Evolutionary conservation across 2,888 invertebrate genomes (phyloP), one percentile per base, ranked within the genome.

Genomic region (Lasioglossum leucozonium): DNA sequence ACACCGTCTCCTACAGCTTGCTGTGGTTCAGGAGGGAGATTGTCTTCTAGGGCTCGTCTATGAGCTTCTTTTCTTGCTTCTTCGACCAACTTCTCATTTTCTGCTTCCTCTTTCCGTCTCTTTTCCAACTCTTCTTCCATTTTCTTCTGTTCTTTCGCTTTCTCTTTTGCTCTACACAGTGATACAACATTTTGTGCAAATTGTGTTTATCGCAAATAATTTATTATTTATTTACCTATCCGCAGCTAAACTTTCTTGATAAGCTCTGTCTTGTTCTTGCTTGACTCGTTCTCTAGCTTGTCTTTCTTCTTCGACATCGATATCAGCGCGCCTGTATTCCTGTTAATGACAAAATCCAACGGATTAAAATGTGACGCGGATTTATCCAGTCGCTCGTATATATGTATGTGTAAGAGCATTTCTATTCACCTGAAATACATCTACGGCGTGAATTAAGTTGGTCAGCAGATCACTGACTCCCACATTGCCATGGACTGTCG

Each of bases 211-310:
- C 10, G 16, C 22, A 13, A 40, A 34, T n/a, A 13, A 40, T 30
- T 76, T 34, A 65, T 65, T 79, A 62, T 30, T 77, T 75, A 84
- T 75, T 90, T 93, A 97, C 97, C 97, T 97, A 95, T 98, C 98
- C 0, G 97, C 97, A 93, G 97, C 97, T 79, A 99, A 96, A 91
- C 99, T 99, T 93, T 96, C 97, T 94, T 98, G 97, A 95, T 98
- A 99, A 0, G 99, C 99, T 95, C 97, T 97, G 95, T 99, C 99
- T 95, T 99, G 99, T 95, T 99, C 99, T 92, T 97, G 96, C 95
- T 99, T 98, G 78, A 99, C 98, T 91, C 96, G 96, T 95, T 99
- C 99, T 79, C 99, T 95, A 16, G 98, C 98, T 88, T 98, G 98
- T 81, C 99, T 95, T 95, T 99, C 99, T 84, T 98, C 96, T 96